Percentiles rank a stretch among this genome's conserved stretches.
These are phyloP conservation scores for Cephus spinipes DNA, from an alignment of 2,888 invertebrate genomes.

Conservation along the genomic window DNA sequence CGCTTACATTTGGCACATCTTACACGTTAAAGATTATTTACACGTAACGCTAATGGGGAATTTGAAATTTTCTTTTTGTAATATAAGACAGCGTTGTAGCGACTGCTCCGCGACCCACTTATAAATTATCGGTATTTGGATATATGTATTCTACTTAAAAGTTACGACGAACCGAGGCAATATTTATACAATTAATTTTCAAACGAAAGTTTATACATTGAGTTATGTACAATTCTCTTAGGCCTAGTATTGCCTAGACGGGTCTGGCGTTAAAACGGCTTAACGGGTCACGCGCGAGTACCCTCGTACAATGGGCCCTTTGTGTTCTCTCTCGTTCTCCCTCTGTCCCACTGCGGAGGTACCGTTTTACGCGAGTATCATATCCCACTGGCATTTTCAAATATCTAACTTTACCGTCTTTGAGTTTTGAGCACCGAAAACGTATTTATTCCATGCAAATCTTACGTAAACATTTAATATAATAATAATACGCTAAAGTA, in stretches of 20 bases:
- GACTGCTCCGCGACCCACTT: neutral
- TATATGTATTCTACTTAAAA: neutral
- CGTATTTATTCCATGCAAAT: conserved; percentile 20
- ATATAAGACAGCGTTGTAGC: neutral
- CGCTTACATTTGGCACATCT: neutral
- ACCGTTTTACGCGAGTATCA: neutral
- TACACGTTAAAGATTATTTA: neutral
- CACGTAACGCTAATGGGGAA: neutral
- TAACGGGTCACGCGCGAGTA: neutral
- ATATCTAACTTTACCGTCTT: neutral
- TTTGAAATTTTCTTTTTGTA: neutral
- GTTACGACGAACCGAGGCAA: conserved; percentile 22
- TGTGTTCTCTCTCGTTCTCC: neutral
- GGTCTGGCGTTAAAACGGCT: neutral
- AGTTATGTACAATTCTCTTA: conserved; percentile 55
- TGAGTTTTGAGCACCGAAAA: conserved; percentile 44
- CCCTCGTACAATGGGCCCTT: neutral
- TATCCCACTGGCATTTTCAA: neutral
- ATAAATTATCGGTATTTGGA: neutral
- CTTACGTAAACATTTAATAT: conserved; percentile 47
- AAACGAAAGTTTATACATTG: conserved; percentile 56
- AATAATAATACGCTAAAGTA: conserved; percentile 57
- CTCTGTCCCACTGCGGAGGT: neutral
- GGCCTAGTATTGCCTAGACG: conserved; percentile 10
- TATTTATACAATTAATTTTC: conserved; percentile 49